These are phyloP conservation scores for Melanostigma gelatinosum DNA, from an alignment of 2,113 vertebrate species.

Conservation along the genomic window DNA sequence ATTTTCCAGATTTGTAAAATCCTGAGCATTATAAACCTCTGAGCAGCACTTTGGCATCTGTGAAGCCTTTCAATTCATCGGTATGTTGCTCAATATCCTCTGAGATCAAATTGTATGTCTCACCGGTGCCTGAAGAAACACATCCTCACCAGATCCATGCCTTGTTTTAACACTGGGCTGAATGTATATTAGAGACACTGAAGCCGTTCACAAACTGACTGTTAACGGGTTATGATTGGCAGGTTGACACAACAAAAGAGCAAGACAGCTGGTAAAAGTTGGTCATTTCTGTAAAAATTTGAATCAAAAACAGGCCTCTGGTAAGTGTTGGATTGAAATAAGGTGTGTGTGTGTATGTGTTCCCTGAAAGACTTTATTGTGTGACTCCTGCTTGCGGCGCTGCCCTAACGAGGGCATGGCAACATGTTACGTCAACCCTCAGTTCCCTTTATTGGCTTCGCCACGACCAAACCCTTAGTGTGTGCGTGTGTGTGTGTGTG, in stretches of 20 bases:
- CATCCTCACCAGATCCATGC: background rate
- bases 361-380: background rate
- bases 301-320: background rate
- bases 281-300: background rate
- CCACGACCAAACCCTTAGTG: background rate
- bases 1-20: background rate
- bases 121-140: background rate
- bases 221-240: background rate
- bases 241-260: background rate
- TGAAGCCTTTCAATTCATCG: background rate
- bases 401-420: constrained; percentile 8
- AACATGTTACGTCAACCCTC: constrained; percentile 23
- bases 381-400: constrained; percentile 8
- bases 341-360: background rate
- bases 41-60: background rate
- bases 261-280: background rate
- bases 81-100: background rate
- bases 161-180: background rate
- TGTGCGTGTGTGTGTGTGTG: background rate
- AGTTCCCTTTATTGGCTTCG: constrained; percentile 29
- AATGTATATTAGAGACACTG: background rate
- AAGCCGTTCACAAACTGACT: background rate
- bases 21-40: background rate
- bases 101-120: background rate
- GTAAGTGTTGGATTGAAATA: background rate